Base-by-base conservation (phyloP, 2,888 invertebrate species). In the Bellardia pandia region DNA sequence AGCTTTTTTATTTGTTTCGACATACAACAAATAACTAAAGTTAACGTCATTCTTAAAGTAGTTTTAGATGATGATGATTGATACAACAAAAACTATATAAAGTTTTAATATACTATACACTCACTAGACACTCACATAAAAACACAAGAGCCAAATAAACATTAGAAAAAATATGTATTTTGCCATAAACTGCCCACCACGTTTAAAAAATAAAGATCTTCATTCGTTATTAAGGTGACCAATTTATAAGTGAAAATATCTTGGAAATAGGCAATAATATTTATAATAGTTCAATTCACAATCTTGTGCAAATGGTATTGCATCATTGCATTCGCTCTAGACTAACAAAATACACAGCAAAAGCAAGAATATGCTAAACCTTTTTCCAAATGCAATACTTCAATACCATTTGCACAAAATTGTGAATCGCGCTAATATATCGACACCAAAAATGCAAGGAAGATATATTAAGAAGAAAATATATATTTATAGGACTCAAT, bases 11-110 rank as follows among this genome's bases (percentile, higher is more conserved):
- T 60, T 9, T 48, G 48, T 69, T 62, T 71, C 16, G 16, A 33
- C 30, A 56, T 68, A 37, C 37, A 71, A 58, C 45, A 60, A 48
- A 11, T 30, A 68, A 23, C 33, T 60, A 42, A 66, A 66, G 56
- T 76, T 66, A 71, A 51, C 74, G 60, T 77, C 60, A 84, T 84
- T 80, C 60, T 80, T 72, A 74, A 78, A 16, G 16, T 56, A 51
- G 69, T 69, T 76, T 66, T 23, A 30, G 23, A 30, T 14, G 37
- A 48, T 53, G 53, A 14, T 14, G 16, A 48, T 53, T 30, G 23
- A 30, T 68, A 48, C 66, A 60, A 60, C 33, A 33, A 13, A 71
- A 40, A 78, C 33, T 48, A 23, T 1, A 23, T 23, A 48, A 71
- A 51, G 23, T 71, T 33, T 16, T 11, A 40, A 53, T n/a, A 56